Evolutionary conservation across 2,888 invertebrate species (phyloP).

Genomic region (Platycheirus rosarum): DNA sequence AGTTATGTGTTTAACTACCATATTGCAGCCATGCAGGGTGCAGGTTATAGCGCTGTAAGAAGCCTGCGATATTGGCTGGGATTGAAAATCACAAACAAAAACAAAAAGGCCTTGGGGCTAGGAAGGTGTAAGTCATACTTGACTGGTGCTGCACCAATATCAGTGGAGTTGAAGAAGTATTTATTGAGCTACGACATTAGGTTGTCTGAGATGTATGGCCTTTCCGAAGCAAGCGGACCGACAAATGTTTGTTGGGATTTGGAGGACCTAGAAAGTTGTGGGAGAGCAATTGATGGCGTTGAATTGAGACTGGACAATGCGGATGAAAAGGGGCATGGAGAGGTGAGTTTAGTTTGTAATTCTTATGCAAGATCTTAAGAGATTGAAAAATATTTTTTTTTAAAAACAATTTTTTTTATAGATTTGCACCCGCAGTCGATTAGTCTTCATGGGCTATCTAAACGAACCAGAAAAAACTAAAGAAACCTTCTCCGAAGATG

Average conservation of each 20-base stretch:
- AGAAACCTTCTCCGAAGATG: slow-evolving; percentile 89
- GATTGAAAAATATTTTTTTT: too few species aligned
- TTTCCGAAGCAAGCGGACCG: slow-evolving; percentile 94
- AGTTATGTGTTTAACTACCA: slow-evolving; percentile 85
- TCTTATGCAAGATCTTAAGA: too few species aligned
- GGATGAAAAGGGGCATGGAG: slow-evolving; percentile 90
- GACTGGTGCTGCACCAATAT: slow-evolving; percentile 93
- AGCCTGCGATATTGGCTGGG: slow-evolving; percentile 78
- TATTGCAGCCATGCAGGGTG: slow-evolving; percentile 84
- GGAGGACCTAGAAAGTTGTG: slow-evolving; percentile 87
- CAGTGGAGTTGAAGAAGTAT: slow-evolving; percentile 90
- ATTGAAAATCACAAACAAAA: slow-evolving; percentile 88
- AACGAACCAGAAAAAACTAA: slow-evolving; percentile 87
- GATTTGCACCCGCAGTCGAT: slow-evolving; percentile 91
- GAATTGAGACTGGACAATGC: slow-evolving; percentile 87
- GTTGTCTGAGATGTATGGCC: slow-evolving; percentile 92
- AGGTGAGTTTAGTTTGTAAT: slow-evolving; percentile 80
- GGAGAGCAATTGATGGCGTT: slow-evolving; percentile 86
- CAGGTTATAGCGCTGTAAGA: slow-evolving; percentile 68
- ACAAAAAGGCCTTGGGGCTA: slow-evolving; percentile 90
- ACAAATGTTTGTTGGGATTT: slow-evolving; percentile 82
- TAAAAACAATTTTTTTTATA: slow-evolving; percentile 53
- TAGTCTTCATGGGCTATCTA: slow-evolving; percentile 95
- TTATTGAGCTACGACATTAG: slow-evolving; percentile 93
- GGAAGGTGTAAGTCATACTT: slow-evolving; percentile 87